Conservation (phyloP, 2,113 vertebrate genomes). For the Patagioenas fasciata region DNA sequence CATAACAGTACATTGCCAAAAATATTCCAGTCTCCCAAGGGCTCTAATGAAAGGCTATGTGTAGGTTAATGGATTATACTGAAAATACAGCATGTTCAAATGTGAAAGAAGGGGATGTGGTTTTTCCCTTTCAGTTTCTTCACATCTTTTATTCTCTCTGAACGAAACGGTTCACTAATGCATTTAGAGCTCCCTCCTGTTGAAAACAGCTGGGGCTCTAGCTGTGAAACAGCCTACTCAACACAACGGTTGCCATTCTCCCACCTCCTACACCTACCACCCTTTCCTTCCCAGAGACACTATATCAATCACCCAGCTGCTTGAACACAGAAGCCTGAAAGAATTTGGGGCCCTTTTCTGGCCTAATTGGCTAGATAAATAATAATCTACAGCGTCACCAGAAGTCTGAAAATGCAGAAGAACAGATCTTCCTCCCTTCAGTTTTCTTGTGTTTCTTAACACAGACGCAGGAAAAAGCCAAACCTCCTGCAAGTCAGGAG, state of each 20-base stretch:
- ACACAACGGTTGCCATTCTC: neutral
- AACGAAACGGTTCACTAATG: slow-evolving; percentile 36
- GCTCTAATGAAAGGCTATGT: slow-evolving; percentile 52
- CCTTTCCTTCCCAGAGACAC: neutral
- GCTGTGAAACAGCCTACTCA: slow-evolving; percentile 32
- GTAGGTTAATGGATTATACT: slow-evolving; percentile 57
- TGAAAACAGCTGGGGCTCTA: slow-evolving; percentile 30
- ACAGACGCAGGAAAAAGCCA: neutral
- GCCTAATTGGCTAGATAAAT: neutral
- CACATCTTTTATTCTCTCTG: slow-evolving; percentile 29
- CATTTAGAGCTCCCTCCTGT: slow-evolving; percentile 4
- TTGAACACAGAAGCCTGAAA: neutral
- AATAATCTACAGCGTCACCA: neutral
- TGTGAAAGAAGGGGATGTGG: neutral
- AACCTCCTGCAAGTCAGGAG: neutral
- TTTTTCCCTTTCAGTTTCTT: slow-evolving; percentile 29
- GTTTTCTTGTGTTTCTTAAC: neutral
- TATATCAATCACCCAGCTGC: neutral
- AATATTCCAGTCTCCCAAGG: slow-evolving; percentile 47
- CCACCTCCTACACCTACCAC: neutral
- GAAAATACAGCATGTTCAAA: slow-evolving; percentile 38
- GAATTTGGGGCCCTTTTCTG: neutral
- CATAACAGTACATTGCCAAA: slow-evolving; percentile 37
- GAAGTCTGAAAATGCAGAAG: neutral
- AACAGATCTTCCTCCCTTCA: neutral